phyloP scores from a whole-genome alignment of 1,140 invertebrate species.

The Sarcophaga bullata region DNA sequence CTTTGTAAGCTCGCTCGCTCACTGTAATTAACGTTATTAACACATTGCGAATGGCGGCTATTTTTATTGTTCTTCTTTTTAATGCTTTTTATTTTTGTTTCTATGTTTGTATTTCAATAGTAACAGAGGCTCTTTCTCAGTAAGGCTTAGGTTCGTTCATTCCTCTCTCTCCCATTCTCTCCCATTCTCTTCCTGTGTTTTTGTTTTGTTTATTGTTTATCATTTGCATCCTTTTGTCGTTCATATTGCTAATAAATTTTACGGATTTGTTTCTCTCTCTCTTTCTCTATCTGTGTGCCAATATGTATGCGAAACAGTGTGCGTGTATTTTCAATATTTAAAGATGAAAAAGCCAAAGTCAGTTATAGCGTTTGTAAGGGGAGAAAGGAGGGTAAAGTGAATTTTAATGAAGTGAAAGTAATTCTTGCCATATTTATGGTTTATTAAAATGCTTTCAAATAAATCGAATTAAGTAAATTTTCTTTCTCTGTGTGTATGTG shows the following conservation, averaged over 20 bases:
- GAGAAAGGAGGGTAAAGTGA: not conserved
- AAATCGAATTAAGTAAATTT: not conserved
- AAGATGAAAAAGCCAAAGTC: no score
- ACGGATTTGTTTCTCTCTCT: no score
- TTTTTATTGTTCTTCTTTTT: not conserved
- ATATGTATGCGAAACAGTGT: no score
- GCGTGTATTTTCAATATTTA: no score
- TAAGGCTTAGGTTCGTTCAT: no score
- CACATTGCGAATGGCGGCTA: conserved; percentile 36
- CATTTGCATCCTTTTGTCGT: not conserved
- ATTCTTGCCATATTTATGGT: not conserved
- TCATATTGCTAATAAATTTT: not conserved
- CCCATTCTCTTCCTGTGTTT: not conserved
- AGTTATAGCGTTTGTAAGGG: no score
- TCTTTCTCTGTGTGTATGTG: not conserved
- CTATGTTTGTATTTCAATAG: not conserved
- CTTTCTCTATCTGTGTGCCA: no score
- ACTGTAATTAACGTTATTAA: conserved; percentile 37
- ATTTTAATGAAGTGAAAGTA: conserved; percentile 21
- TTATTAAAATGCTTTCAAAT: not conserved
- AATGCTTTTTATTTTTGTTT: not conserved
- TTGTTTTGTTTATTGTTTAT: not conserved
- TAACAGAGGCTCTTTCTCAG: no score
- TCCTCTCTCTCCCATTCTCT: not conserved
- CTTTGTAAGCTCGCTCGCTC: not conserved